These are phyloP conservation scores for Donacobius atricapilla DNA, from an alignment of 2,113 vertebrate genomes.

Conservation along the genomic window DNA sequence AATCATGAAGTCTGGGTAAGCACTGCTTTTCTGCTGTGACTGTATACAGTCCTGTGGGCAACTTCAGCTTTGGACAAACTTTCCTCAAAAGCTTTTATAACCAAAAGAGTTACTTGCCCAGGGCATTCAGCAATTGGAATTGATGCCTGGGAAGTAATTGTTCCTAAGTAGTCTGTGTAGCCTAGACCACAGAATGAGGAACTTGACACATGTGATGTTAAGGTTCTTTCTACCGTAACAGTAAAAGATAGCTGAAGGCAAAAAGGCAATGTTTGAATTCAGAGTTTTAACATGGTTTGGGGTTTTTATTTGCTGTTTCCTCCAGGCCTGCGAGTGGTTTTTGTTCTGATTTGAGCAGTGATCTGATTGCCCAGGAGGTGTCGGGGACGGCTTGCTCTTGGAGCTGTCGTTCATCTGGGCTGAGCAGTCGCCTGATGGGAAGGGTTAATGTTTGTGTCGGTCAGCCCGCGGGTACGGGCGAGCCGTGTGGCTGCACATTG, in stretches of 20 bases:
- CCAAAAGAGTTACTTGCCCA: neutral
- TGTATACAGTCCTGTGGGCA: neutral
- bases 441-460: no score
- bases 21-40: neutral
- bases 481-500: neutral
- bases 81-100: neutral
- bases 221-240: neutral
- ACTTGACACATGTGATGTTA: neutral
- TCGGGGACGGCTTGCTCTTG: neutral
- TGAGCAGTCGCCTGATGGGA: neutral
- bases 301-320: neutral
- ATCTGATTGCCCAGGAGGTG: neutral
- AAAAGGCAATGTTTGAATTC: neutral
- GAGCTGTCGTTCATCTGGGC: neutral
- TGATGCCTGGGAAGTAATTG: neutral
- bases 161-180: neutral
- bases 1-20: neutral
- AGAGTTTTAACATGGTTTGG: neutral
- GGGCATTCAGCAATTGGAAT: neutral
- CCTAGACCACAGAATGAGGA: neutral
- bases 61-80: neutral
- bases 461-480: fast-evolving
- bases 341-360: neutral
- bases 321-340: neutral
- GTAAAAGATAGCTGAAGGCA: neutral